Percentiles rank a stretch among this genome's conserved stretches.
Evolutionary conservation across 2,113 vertebrate species (phyloP).

Genomic region (Alethe castanea): DNA sequence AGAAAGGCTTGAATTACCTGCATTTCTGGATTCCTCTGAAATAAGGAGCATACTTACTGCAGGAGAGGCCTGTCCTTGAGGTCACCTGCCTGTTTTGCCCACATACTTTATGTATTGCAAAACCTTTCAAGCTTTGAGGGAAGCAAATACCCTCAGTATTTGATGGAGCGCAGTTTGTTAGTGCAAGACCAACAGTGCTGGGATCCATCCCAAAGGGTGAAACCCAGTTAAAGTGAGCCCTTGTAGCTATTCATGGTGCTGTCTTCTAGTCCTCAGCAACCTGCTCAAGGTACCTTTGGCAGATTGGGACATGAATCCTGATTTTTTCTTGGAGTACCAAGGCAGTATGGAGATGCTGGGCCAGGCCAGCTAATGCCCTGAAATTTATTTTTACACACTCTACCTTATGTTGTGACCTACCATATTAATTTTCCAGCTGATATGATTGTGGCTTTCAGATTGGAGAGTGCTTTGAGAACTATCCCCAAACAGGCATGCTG

Average conservation of each 20-base stretch:
- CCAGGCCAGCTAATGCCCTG: neutral
- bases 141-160: neutral
- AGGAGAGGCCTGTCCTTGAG: neutral
- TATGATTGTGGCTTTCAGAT: conserved; percentile 20
- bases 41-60: neutral
- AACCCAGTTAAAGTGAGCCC: neutral
- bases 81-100: fast-evolving
- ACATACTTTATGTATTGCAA: fast-evolving
- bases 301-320: neutral
- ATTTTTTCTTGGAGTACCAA: neutral
- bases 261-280: neutral
- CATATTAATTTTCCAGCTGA: conserved; percentile 29
- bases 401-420: neutral
- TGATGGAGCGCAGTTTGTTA: neutral
- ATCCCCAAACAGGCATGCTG: neutral
- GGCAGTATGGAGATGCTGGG: neutral
- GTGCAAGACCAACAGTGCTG: neutral
- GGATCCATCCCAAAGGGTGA: neutral
- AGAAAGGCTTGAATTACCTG: neutral
- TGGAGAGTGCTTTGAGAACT: neutral
- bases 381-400: neutral
- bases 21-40: neutral
- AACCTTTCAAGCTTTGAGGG: neutral
- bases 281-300: neutral
- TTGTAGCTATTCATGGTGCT: neutral